Conservation (phyloP, 2,888 invertebrate species). For the Volucella bombylans region DNA sequence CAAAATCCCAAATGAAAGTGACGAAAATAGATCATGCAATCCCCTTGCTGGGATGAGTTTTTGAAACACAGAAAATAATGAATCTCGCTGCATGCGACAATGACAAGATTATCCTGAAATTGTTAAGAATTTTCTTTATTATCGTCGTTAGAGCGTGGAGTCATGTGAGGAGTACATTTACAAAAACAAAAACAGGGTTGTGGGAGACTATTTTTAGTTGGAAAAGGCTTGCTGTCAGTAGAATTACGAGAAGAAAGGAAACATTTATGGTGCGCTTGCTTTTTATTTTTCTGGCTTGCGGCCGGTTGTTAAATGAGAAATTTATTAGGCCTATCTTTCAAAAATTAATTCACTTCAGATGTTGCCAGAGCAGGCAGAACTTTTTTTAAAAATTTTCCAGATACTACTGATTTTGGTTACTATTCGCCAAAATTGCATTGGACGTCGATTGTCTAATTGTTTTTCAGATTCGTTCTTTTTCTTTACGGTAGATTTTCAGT, state of each 20-base stretch:
- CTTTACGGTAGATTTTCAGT: too few species aligned
- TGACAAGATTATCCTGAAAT: slow-evolving; percentile 70
- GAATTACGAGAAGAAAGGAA: slow-evolving; percentile 4
- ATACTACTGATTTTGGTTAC: too few species aligned
- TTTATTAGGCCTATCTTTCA: background rate
- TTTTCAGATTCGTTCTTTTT: too few species aligned
- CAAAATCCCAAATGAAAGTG: slow-evolving; percentile 40
- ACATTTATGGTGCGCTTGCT: slow-evolving; percentile 10
- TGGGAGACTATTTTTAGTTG: slow-evolving; percentile 47
- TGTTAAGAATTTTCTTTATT: slow-evolving; percentile 63
- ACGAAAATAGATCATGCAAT: slow-evolving; percentile 65
- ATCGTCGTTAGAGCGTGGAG: slow-evolving; percentile 52
- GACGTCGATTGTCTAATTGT: too few species aligned
- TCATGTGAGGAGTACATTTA: slow-evolving; percentile 6
- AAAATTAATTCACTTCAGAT: background rate
- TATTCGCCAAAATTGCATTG: too few species aligned
- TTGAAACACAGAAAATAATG: slow-evolving; percentile 41
- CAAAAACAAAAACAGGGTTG: slow-evolving; percentile 13
- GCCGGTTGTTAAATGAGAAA: slow-evolving; percentile 26
- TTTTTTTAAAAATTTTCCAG: too few species aligned
- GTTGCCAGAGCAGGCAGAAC: too few species aligned
- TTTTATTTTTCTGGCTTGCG: slow-evolving; percentile 25
- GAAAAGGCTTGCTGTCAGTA: slow-evolving; percentile 14
- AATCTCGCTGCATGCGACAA: slow-evolving; percentile 70
- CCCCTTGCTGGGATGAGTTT: slow-evolving; percentile 53